Conservation (phyloP, 2,888 invertebrate species). For the Monoplex corrugatus region DNA sequence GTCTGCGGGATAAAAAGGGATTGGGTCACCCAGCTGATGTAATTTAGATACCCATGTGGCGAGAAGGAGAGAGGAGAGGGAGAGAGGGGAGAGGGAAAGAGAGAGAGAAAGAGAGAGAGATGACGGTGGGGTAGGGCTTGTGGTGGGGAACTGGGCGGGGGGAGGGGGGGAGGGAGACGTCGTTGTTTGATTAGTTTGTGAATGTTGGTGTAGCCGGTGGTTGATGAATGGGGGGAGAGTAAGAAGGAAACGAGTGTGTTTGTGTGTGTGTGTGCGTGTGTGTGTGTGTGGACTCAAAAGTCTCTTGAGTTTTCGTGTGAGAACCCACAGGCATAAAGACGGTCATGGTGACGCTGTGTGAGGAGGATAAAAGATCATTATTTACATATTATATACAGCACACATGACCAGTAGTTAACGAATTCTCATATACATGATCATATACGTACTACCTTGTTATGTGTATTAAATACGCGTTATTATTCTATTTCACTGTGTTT, state of each 20-base stretch:
- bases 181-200: neutral
- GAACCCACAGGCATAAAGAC: too few relatives aligned
- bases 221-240: neutral
- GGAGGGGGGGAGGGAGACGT: neutral
- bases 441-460: too few relatives aligned
- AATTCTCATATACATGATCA: too few relatives aligned
- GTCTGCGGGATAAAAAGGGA: neutral
- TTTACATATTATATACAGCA: too few relatives aligned
- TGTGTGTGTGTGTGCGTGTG: neutral
- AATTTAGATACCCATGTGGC: constrained; percentile 4
- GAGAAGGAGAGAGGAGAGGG: neutral
- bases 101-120: neutral
- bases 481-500: too few relatives aligned
- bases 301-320: too few relatives aligned
- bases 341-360: too few relatives aligned
- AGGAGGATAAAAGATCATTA: too few relatives aligned
- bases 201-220: neutral
- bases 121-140: neutral
- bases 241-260: neutral
- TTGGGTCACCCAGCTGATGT: constrained; percentile 9
- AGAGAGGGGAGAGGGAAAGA: neutral
- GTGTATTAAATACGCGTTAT: too few relatives aligned
- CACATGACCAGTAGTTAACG: too few relatives aligned
- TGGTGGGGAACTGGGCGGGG: neutral
- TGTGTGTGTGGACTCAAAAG: neutral